Conservation (phyloP, 2,113 vertebrate species). For the Bubo blakistoni region DNA sequence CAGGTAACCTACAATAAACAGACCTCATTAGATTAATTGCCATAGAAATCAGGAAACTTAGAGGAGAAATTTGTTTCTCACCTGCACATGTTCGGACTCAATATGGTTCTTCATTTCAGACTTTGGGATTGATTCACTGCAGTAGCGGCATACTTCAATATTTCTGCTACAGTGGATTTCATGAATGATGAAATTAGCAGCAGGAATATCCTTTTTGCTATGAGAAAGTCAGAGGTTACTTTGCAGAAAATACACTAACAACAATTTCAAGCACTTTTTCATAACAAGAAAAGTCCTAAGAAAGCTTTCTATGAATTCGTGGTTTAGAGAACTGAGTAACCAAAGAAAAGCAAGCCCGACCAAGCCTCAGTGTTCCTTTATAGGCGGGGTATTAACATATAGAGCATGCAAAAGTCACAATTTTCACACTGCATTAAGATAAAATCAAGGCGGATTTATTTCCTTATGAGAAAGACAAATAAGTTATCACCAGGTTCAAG, state of each 20-base stretch:
- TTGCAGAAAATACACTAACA: neutral
- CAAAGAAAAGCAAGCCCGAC: neutral
- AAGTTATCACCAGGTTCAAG: neutral
- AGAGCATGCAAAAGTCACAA: neutral
- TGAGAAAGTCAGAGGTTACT: neutral
- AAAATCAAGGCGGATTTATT: neutral
- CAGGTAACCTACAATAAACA: conserved; percentile 81
- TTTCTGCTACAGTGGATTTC: conserved; percentile 95
- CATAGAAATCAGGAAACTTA: neutral
- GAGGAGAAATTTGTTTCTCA: neutral
- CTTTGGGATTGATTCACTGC: conserved; percentile 88
- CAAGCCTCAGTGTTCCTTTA: neutral
- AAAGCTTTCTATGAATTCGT: neutral
- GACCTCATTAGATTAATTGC: neutral
- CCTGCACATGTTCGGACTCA: conserved; percentile 86
- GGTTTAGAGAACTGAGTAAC: neutral
- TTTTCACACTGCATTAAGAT: neutral
- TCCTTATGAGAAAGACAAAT: neutral
- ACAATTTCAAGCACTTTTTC: neutral
- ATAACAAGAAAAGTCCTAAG: neutral
- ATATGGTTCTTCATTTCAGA: conserved; percentile 85
- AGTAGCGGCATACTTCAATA: conserved; percentile 84
- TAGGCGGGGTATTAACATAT: neutral
- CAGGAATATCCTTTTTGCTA: conserved; percentile 92
- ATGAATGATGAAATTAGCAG: conserved; percentile 90